Percentiles rank a stretch among this genome's conserved stretches.
Conservation (phyloP, 2,888 invertebrate genomes). For the Nomada lathburiana region DNA sequence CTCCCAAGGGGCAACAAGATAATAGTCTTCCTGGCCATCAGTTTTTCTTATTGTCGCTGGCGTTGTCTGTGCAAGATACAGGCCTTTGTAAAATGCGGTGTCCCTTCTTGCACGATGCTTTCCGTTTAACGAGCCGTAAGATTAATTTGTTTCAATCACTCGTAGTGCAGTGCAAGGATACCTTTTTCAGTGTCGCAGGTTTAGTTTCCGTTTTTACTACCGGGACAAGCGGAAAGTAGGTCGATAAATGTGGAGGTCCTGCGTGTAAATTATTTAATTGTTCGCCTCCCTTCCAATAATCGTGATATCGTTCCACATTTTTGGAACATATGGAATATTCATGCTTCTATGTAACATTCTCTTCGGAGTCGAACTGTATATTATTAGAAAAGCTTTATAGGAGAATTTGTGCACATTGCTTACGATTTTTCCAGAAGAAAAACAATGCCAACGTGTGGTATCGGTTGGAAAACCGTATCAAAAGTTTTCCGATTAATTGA, state of each 20-base stretch:
- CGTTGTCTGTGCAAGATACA: slow-evolving; percentile 2
- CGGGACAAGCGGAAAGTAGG: slow-evolving; percentile 8
- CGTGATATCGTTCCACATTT: too few species aligned
- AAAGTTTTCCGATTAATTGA: too few species aligned
- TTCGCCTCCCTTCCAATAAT: too few species aligned
- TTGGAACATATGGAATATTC: too few species aligned
- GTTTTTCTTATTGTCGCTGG: slow-evolving; percentile 43
- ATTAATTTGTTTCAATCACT: slow-evolving; percentile 45
- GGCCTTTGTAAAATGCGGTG: not conserved
- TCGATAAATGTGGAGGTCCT: not conserved
- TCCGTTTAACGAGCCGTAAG: slow-evolving; percentile 29
- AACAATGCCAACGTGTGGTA: too few species aligned
- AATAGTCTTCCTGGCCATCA: slow-evolving; percentile 48
- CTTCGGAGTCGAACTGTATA: too few species aligned
- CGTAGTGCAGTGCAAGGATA: slow-evolving; percentile 2
- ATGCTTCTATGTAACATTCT: too few species aligned
- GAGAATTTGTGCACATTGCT: too few species aligned
- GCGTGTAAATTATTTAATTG: too few species aligned
- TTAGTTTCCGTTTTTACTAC: not conserved
- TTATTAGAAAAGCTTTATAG: too few species aligned
- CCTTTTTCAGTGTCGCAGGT: not conserved
- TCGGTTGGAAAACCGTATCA: not conserved
- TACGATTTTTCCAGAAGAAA: too few species aligned
- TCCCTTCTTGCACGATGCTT: slow-evolving; percentile 28
- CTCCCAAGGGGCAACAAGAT: slow-evolving; percentile 30